Base-by-base conservation (phyloP, 2,797 vertebrate species). In the Eleutherodactylus coqui region DNA sequence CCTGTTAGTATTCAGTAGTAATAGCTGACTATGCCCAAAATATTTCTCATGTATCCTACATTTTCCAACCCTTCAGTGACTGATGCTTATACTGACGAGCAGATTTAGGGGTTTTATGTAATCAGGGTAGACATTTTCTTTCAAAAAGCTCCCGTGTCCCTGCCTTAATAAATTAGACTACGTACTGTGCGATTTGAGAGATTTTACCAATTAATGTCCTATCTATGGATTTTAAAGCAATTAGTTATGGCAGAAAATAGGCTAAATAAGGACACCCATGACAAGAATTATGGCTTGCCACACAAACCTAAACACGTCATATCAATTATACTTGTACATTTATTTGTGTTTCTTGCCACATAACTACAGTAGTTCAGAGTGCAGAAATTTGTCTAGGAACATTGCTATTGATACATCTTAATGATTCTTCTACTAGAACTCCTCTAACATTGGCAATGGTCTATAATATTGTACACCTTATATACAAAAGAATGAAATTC, bases 181-280 rank as follows among this genome's bases (percentile, higher is more conserved):
- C 62, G n/a, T 17, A 67, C 32, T 36, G 62, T 34, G 62, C 36
- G 62, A 67, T 67, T 67, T 67, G 32, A 32, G 34, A 36, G 17
- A 41, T 41, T 72, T 72, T 72, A n/a, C 38, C 69, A 72, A 72
- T 2, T 21, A 43, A 5, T 67, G 32, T 36, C 34, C 9, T 21
- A 72, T 72, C 4, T 43, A 72, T 24, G 69, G 38, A 38, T 43
- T 72, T 64, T 72, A 43, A 41, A n/a, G 24, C 36, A 72, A 72
- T 43, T 43, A 72, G 38, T 9, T 21, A 72, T 72, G 69, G 43
- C 69, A 72, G 69, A 72, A 41, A 72, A 41, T 36, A 43, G 69
- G 69, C 43, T 43, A 72, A 72, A 72, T 38, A 72, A 43, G 69
- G 69, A 43, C 69, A 72, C 21, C 19, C 2, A 1, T 43, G 36